Evolutionary conservation across 2,888 invertebrate species (phyloP), one percentile per base, ranked within the genome.

Genomic region (Nomada flava): DNA sequence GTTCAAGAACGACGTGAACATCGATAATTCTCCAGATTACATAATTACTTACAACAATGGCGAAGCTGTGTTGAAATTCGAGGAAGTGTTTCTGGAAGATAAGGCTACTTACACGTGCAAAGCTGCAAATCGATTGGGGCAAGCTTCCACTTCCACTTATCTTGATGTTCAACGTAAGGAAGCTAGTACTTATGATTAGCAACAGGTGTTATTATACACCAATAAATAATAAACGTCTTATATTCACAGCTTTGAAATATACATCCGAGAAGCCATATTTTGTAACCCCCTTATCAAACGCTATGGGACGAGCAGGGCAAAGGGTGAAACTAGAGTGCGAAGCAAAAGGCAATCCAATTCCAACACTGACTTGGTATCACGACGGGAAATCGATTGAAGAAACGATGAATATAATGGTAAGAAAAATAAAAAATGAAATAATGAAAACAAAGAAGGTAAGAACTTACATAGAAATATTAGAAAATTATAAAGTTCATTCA

Each of bases 21-120:
- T 97, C 85, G 97, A 97, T 90, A 96, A 96, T 91, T 96, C 95
- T 3, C 95, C 96, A 2, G 96, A 96, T 92, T 97, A 97, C 91
- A 94, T 95, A 82, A 97, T 97, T 83, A 97, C 96, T 23, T 97
- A 96, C 91, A 97, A 97, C 91, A 97, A 98, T 90, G 97, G 98
- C 5, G 96, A 96, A 72, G 97, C 97, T 67, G 94, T 96, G 44
- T 92, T 98, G 76, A 95, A 95, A 88, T 96, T 97, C 86, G 96
- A 97, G 69, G 96, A 96, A 91, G 95, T 96, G 3, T 94, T 95
- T 76, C 91, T 95, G 60, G 96, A 96, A 72, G 97, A 98, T 92
- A 95, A 96, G 85, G 97, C 96, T 0, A 95, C 95, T 64, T 97
- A 96, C 90, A 95, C 95, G 0, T 97, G 97, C 91, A 95, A 95